Percentiles rank a stretch among this genome's conserved stretches.
Conservation (phyloP, 2,888 invertebrate species). For the Aethes cnicana region DNA sequence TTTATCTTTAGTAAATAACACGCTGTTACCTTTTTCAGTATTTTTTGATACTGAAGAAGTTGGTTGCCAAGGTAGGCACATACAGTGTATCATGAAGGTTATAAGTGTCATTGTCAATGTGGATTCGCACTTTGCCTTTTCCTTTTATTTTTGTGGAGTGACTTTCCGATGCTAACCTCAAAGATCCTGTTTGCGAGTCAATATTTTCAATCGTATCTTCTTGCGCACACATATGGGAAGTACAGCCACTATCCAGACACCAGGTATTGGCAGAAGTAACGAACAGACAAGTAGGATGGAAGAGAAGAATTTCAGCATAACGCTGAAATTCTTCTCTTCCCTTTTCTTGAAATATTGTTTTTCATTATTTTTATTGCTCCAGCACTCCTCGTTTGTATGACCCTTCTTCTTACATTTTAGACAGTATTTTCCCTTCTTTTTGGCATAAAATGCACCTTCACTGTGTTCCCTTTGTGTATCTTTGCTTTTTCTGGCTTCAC, state of each 20-base stretch:
- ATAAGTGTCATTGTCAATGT: neutral
- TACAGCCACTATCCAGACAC: too few species aligned
- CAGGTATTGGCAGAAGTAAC: neutral
- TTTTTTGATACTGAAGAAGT: neutral
- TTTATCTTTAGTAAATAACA: neutral
- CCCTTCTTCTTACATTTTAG: neutral
- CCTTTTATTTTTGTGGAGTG: neutral
- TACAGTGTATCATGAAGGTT: neutral
- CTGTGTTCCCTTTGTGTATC: too few species aligned
- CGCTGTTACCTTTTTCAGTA: constrained; percentile 3
- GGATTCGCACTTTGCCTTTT: neutral
- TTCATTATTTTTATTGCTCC: too few species aligned
- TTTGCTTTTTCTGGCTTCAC: too few species aligned
- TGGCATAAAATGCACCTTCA: neutral
- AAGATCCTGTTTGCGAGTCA: neutral
- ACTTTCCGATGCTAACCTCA: neutral
- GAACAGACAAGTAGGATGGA: neutral
- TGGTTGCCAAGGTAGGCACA: too few species aligned
- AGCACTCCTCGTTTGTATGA: too few species aligned
- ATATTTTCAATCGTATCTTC: neutral
- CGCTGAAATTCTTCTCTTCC: neutral
- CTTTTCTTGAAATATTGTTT: neutral
- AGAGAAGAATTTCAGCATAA: too few species aligned
- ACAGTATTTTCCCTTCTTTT: neutral
- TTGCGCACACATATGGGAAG: too few species aligned